Conservation (phyloP, 30 jellyfish, hydroid and myxozoan genomes). For the Turritopsis dohrnii region DNA sequence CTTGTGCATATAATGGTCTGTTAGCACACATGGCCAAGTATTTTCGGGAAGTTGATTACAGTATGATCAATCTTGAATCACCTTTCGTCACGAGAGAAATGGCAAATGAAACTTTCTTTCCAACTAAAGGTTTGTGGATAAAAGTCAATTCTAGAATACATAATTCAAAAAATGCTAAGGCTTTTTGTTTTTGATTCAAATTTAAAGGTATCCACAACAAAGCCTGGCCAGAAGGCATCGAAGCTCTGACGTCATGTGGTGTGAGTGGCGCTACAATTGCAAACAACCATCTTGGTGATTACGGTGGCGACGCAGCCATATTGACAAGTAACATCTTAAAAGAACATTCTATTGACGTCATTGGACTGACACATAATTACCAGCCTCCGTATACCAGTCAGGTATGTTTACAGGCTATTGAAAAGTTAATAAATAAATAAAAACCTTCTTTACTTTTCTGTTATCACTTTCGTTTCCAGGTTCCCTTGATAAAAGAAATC, state of each 20-base stretch:
- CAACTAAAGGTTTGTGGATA: conserved; percentile 18
- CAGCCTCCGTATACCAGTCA: conserved; percentile 23
- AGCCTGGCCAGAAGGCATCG: conserved; percentile 43
- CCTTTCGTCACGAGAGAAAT: conserved; percentile 20
- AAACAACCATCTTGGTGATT: conserved; percentile 60
- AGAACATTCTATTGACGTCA: conserved; percentile 38
- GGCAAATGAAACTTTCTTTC: conserved; percentile 8
- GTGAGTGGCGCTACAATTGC: conserved; percentile 50
- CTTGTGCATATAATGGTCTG: conserved; percentile 26
- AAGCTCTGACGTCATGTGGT: conserved; percentile 70
- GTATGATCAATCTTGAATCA: conserved; percentile 27
- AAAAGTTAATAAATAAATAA: no score
- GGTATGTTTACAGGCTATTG: conserved; percentile 17
- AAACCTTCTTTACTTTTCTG: no score
- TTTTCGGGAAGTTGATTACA: conserved; percentile 19
- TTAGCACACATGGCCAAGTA: conserved; percentile 21
- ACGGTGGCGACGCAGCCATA: conserved; percentile 44
- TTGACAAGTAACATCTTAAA: conserved; percentile 36
- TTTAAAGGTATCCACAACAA: conserved; percentile 25
- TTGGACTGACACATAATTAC: conserved; percentile 40
- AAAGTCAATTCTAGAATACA: not conserved
- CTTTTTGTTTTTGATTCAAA: not conserved
- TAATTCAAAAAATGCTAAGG: not conserved
- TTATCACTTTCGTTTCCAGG: conserved; percentile 11
- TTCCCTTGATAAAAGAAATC: conserved; percentile 49